Evolutionary conservation across 2,113 vertebrate species (phyloP).

Genomic region (Hymenochirus boettgeri): DNA sequence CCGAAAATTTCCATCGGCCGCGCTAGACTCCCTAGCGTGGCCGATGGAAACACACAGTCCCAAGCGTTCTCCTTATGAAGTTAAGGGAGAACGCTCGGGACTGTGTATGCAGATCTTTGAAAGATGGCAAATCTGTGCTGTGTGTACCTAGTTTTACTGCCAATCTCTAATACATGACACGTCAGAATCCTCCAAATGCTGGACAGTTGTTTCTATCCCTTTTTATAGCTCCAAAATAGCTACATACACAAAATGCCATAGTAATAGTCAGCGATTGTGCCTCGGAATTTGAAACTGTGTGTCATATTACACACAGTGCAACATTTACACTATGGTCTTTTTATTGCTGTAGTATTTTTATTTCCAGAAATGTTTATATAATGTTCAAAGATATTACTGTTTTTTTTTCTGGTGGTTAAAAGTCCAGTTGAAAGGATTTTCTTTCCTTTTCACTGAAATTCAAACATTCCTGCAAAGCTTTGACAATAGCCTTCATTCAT

Average conservation of each 20-base stretch:
- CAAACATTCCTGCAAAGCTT: slow-evolving; percentile 62
- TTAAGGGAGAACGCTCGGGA: no score
- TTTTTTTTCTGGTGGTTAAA: slow-evolving; percentile 66
- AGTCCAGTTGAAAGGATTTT: slow-evolving; percentile 63
- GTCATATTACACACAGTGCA: slow-evolving; percentile 51
- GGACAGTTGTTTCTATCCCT: slow-evolving; percentile 24
- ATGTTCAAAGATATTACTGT: slow-evolving; percentile 62
- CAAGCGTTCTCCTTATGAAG: no score
- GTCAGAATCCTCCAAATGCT: slow-evolving; percentile 5
- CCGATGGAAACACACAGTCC: no score
- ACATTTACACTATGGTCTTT: slow-evolving; percentile 52
- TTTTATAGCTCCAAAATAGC: slow-evolving; percentile 15
- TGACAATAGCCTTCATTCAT: slow-evolving; percentile 68
- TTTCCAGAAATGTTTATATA: slow-evolving; percentile 69
- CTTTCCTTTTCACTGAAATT: slow-evolving; percentile 54
- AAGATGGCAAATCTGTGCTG: no score
- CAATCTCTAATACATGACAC: not conserved
- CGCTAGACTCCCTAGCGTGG: no score
- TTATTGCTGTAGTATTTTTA: slow-evolving; percentile 59
- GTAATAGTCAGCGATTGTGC: slow-evolving; percentile 41
- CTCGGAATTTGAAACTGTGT: slow-evolving; percentile 42
- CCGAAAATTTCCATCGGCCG: no score
- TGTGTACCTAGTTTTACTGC: no score
- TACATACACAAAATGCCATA: slow-evolving; percentile 21
- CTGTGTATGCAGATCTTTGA: no score